phyloP scores from a whole-genome alignment of 1,140 invertebrate species.

The Dinoponera quadriceps region DNA sequence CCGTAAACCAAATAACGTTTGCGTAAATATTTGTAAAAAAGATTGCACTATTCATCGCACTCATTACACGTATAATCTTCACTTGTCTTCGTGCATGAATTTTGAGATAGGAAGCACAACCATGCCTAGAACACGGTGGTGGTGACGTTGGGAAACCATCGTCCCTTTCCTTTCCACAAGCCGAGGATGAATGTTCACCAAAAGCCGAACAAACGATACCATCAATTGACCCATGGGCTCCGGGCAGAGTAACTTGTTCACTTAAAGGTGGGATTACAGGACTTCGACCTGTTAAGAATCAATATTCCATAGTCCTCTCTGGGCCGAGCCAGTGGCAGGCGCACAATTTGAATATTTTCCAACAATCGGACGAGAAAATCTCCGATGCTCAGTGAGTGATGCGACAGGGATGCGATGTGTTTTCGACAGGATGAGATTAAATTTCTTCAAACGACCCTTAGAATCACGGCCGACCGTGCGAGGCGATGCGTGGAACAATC shows the following conservation, averaged over 20 bases:
- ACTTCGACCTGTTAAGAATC: constrained; percentile 89
- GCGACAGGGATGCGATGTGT: background rate
- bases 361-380: constrained; percentile 70
- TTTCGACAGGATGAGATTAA: background rate
- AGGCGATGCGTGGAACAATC: constrained; percentile 87
- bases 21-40: background rate
- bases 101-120: constrained; percentile 13
- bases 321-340: constrained; percentile 87
- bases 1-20: background rate
- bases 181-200: constrained; percentile 84
- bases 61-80: background rate
- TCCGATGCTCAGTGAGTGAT: constrained; percentile 66
- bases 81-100: background rate
- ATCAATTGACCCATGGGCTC: constrained; percentile 89
- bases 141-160: constrained; percentile 70
- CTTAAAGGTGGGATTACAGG: constrained; percentile 89
- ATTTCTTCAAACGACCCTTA: constrained; percentile 54
- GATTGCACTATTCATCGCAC: background rate
- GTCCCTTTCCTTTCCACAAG: constrained; percentile 86
- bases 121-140: constrained; percentile 53
- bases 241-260: constrained; percentile 90
- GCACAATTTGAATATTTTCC: constrained; percentile 69
- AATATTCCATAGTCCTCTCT: constrained; percentile 90
- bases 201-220: constrained; percentile 82
- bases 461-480: constrained; percentile 85